phyloP scores from a whole-genome alignment of 2,888 invertebrate genomes.

The Coenonympha glycerion region DNA sequence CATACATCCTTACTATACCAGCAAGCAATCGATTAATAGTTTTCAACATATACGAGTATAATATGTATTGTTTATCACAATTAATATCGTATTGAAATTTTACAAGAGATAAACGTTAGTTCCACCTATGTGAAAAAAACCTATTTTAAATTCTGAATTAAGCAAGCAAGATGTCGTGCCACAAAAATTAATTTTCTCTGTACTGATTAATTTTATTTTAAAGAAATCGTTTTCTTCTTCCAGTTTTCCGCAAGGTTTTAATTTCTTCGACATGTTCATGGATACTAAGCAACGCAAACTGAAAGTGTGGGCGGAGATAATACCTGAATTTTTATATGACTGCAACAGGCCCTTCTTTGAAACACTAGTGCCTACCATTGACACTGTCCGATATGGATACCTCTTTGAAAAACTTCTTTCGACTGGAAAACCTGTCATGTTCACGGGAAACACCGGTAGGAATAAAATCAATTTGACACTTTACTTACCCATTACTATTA shows the following conservation, averaged over 20 bases:
- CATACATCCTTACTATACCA: too few relatives aligned
- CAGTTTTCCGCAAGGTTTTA: constrained; percentile 81
- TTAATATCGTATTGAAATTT: too few relatives aligned
- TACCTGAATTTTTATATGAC: constrained; percentile 84
- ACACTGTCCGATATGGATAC: constrained; percentile 90
- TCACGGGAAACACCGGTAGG: constrained; percentile 90
- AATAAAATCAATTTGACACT: background rate
- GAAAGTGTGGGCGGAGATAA: constrained; percentile 86
- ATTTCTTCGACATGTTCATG: constrained; percentile 86
- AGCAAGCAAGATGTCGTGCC: too few relatives aligned
- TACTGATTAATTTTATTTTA: background rate
- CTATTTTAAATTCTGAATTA: too few relatives aligned
- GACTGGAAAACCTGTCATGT: constrained; percentile 85
- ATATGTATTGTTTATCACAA: too few relatives aligned
- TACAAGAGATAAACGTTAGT: too few relatives aligned
- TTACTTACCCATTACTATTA: background rate
- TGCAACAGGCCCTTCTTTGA: constrained; percentile 87
- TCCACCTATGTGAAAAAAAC: too few relatives aligned
- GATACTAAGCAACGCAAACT: constrained; percentile 81
- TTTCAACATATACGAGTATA: too few relatives aligned
- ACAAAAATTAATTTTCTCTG: too few relatives aligned
- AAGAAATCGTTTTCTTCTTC: too few relatives aligned
- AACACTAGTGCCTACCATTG: constrained; percentile 92
- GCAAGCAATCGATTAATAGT: too few relatives aligned
- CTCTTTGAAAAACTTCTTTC: constrained; percentile 84